Evolutionary conservation across 2,797 vertebrate species (phyloP), one percentile per base, ranked within the genome.

Genomic region (Halcyon chelicuti): DNA sequence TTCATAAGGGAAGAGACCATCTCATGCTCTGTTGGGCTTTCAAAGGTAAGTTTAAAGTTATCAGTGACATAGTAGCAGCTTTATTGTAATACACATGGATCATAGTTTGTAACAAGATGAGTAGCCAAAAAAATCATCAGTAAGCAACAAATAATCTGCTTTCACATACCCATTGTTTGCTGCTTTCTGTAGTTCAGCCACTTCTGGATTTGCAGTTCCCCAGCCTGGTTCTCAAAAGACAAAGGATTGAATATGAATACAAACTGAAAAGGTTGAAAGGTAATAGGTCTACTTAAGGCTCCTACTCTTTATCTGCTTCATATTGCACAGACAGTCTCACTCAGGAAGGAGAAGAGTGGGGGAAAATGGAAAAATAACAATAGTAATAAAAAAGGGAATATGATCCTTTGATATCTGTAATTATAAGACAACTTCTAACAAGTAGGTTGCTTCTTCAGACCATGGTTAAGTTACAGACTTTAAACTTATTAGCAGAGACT

Each of bases 201-300:
- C 42, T 61, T 97, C 96, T 55, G 94, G 57, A 72, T 90, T 96
- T 85, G 88, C 51, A 73, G 74, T 19, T 95, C 95, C 97, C 98
- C 98, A 98, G 44, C 93, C 81, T 96, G 95, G 98, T 96, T 98
- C 96, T 97, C 75, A 97, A 97, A 97, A 97, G 86, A 91, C 22
- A 94, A 86, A 90, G 81, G 58, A 51, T 25, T 88, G 49, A 67
- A 97, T 26, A 91, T 44, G 54, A 75, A n/a, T 84, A 94, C 73
- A 89, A 86, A 67, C 31, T 3, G 31, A 55, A 44, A 77, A 58
- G 55, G 63, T 5, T 73, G 19, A 51, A 77, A 76, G 10, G 33
- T 40, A 44, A 2, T 7, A 83, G 33, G 29, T 76, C 52, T 93
- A 1, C 68, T 84, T 16, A 86, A 31, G 40, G 25, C 39, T 95